These are phyloP conservation scores for Megalops atlanticus DNA, from an alignment of 2,113 vertebrate species.

Conservation along the genomic window DNA sequence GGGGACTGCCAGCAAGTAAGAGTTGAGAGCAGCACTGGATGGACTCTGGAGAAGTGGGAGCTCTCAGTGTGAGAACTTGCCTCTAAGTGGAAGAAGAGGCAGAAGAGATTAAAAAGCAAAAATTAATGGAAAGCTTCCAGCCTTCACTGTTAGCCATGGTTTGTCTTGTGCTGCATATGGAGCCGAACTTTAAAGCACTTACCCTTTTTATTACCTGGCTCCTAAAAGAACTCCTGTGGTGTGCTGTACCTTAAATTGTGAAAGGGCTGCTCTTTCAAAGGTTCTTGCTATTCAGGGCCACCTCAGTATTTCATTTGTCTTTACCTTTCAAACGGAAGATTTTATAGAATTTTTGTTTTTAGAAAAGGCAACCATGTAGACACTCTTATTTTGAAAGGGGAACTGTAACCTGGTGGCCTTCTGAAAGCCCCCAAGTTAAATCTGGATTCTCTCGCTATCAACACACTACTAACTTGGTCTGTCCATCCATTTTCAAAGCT, in stretches of 20 bases:
- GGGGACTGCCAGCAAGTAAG: background rate
- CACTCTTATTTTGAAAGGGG: background rate
- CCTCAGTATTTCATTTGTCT: background rate
- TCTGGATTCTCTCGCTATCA: background rate
- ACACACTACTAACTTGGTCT: background rate
- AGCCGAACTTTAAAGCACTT: background rate
- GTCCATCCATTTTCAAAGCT: constrained; percentile 3
- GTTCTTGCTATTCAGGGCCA: background rate
- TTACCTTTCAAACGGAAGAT: background rate
- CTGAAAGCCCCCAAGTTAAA: background rate
- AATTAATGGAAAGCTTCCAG: background rate
- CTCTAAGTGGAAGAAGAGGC: background rate
- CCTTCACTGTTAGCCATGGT: background rate
- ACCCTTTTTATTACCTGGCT: background rate
- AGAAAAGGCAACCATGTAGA: background rate
- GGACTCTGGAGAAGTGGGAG: background rate
- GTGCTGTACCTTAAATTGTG: background rate
- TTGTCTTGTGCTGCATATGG: background rate
- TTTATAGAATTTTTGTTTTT: background rate
- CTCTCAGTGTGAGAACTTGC: background rate
- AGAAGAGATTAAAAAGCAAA: background rate
- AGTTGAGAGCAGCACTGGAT: background rate
- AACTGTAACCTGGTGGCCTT: background rate
- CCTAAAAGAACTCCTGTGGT: background rate
- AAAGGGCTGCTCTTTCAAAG: background rate